phyloP scores from a whole-genome alignment of 2,113 vertebrate genomes.

The Nothocercus nigrocapillus region DNA sequence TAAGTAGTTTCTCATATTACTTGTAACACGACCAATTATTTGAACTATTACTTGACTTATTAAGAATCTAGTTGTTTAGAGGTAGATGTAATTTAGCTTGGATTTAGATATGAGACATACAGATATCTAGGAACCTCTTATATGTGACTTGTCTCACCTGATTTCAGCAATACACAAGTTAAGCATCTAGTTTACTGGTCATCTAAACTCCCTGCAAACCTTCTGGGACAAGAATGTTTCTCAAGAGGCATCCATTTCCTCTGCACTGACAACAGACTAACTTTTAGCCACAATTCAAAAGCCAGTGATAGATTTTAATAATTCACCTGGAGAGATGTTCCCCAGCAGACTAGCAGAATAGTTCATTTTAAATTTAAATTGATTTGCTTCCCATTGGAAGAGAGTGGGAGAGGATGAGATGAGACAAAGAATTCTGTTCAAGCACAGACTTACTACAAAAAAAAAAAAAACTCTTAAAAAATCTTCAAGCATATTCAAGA shows the following conservation, averaged over 20 bases:
- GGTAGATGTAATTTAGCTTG: background rate
- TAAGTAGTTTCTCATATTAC: background rate
- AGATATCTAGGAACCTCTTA: background rate
- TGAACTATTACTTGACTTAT: background rate
- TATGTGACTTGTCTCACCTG: background rate
- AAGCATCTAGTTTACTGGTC: background rate
- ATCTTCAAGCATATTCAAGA: background rate
- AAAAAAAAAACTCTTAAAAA: background rate
- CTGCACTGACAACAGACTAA: background rate
- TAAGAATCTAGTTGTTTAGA: background rate
- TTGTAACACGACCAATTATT: background rate
- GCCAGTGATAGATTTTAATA: background rate
- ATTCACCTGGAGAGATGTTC: background rate
- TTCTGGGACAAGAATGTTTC: background rate
- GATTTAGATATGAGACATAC: background rate
- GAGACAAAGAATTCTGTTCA: background rate
- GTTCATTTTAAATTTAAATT: background rate
- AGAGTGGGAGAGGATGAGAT: background rate
- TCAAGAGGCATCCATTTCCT: background rate
- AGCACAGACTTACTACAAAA: background rate
- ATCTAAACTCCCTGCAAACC: background rate
- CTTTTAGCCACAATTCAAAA: background rate
- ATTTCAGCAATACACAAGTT: background rate
- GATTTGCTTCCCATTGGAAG: background rate
- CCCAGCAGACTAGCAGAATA: background rate